These are phyloP conservation scores for Chiroxiphia lanceolata DNA, from an alignment of 2,797 vertebrate species.

Conservation along the genomic window DNA sequence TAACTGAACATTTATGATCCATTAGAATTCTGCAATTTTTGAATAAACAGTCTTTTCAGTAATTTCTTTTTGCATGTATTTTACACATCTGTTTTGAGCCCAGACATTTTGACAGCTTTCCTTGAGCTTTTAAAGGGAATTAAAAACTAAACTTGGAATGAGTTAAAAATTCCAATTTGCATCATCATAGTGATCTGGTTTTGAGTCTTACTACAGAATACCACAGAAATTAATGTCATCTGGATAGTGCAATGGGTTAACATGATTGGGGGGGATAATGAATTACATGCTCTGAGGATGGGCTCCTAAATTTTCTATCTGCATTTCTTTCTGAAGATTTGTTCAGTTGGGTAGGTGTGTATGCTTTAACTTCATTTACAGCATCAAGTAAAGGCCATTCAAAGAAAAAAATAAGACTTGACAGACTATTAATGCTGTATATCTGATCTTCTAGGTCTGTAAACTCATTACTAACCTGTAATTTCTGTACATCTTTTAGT, in stretches of 20 bases:
- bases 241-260: neutral
- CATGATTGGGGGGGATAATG: neutral
- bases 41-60: neutral
- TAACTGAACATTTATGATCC: neutral
- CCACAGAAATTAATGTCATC: neutral
- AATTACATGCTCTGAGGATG: neutral
- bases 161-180: neutral
- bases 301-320: neutral
- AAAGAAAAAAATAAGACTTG: neutral
- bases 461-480: neutral
- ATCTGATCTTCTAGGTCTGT: neutral
- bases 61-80: neutral
- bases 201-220: neutral
- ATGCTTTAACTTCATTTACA: neutral
- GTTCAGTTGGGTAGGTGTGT: neutral
- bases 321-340: neutral
- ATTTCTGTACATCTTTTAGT: neutral
- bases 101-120: neutral
- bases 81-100: neutral
- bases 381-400: neutral
- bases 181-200: neutral
- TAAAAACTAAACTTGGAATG: neutral
- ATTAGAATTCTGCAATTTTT: neutral
- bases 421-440: neutral
- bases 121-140: neutral